Conservation (phyloP, 2,888 invertebrate species). For the Biston betularia region DNA sequence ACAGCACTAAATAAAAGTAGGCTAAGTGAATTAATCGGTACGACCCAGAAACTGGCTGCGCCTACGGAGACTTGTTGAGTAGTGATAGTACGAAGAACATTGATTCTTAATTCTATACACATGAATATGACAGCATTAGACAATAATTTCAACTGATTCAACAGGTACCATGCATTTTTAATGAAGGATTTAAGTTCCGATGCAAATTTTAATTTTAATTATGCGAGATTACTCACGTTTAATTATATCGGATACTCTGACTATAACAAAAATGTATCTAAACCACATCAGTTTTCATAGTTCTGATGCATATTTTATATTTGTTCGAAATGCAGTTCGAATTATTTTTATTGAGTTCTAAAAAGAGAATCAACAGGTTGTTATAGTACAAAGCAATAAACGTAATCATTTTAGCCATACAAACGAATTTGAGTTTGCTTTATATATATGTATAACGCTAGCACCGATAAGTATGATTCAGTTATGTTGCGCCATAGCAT, state of each 20-base stretch:
- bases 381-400: conserved; percentile 1
- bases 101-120: conserved; percentile 36
- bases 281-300: background rate
- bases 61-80: conserved; percentile 51
- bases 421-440: conserved; percentile 12
- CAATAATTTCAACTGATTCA: conserved; percentile 10
- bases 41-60: conserved; percentile 80
- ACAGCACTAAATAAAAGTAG: conserved; percentile 81
- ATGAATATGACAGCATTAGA: background rate
- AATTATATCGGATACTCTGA: no score
- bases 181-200: conserved; percentile 6
- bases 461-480: conserved; percentile 43
- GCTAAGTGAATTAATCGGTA: conserved; percentile 81
- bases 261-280: no score
- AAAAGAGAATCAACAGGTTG: conserved; percentile 7
- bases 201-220: background rate
- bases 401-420: conserved; percentile 4
- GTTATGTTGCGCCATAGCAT: conserved; percentile 42
- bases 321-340: background rate
- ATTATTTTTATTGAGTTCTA: background rate
- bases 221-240: no score
- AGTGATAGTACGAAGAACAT: conserved; percentile 45
- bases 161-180: conserved; percentile 16
- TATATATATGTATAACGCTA: conserved; percentile 23
- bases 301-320: background rate